phyloP scores from a whole-genome alignment of 2,113 vertebrate genomes.

The Oreochromis aureus region DNA sequence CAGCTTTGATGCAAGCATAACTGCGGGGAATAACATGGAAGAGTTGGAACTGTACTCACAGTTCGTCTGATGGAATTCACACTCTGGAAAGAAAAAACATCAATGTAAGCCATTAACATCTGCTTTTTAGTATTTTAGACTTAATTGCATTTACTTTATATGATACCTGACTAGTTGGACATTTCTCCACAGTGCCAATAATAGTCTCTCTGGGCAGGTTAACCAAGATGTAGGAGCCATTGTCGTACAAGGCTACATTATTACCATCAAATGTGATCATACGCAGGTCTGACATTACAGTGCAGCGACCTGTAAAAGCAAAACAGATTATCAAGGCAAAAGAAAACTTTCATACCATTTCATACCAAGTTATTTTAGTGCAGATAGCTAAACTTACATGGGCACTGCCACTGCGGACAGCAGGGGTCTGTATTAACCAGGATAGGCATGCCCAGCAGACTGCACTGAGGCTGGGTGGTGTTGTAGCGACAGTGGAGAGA shows the following conservation, averaged over 20 bases:
- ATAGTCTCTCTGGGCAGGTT: constrained; percentile 86
- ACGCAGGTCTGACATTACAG: constrained; percentile 90
- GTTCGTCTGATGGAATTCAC: constrained; percentile 87
- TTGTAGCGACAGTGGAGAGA: constrained; percentile 87
- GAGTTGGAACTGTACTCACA: constrained; percentile 77
- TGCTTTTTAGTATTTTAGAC: not conserved
- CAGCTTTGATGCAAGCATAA: not conserved
- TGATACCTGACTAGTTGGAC: constrained; percentile 86
- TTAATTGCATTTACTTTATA: not conserved
- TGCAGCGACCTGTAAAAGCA: constrained; percentile 83
- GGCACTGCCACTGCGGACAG: constrained; percentile 95
- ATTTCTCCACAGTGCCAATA: constrained; percentile 92
- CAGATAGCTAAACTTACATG: constrained; percentile 76
- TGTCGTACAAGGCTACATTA: constrained; percentile 89
- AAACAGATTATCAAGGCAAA: not conserved
- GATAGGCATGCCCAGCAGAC: constrained; percentile 88
- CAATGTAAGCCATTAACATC: not conserved
- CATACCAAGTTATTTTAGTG: not conserved
- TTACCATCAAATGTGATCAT: constrained; percentile 97
- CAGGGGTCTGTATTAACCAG: constrained; percentile 89
- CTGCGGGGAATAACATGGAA: not conserved
- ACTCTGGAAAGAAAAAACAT: constrained; percentile 77
- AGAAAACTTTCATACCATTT: not conserved
- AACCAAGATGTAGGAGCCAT: constrained; percentile 91
- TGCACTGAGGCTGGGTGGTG: constrained; percentile 83